A percentile compares a stretch with the other conserved stretches of the same genome.
These are phyloP conservation scores for Oopsacas minuta DNA, from an alignment of 37 sponge, comb jelly and placozoan species.

Conservation along the genomic window DNA sequence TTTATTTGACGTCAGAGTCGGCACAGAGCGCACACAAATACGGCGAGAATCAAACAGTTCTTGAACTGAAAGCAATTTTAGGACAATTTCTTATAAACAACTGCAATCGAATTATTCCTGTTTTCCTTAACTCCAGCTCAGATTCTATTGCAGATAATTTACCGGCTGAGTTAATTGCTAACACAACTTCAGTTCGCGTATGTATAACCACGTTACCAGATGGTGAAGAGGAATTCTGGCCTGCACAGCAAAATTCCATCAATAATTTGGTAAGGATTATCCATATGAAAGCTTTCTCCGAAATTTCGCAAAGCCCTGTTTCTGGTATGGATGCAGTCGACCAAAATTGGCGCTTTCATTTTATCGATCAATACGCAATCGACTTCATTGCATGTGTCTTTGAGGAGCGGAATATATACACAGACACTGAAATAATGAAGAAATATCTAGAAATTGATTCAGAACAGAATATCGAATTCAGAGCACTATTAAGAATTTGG, in stretches of 20 bases:
- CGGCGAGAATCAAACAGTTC: neutral
- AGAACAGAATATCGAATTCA: neutral
- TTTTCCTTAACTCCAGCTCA: neutral
- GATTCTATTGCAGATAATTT: neutral
- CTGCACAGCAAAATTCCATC: neutral
- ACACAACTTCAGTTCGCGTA: neutral
- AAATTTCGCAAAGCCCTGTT: neutral
- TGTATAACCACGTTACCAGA: neutral
- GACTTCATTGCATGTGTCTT: neutral
- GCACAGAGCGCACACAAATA: neutral
- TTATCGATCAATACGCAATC: constrained; percentile 9
- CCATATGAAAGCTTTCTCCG: neutral
- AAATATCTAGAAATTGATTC: neutral
- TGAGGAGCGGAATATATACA: neutral
- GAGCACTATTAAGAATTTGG: neutral
- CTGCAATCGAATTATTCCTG: neutral
- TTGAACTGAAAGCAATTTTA: neutral
- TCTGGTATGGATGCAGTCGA: neutral
- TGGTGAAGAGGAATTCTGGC: neutral
- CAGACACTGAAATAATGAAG: neutral
- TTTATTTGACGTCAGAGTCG: neutral
- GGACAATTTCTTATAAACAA: neutral
- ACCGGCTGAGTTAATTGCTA: neutral
- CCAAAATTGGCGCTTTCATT: neutral
- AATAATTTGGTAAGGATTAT: neutral